Base-by-base conservation (phyloP, 2,113 vertebrate genomes). In the Zeus faber region DNA sequence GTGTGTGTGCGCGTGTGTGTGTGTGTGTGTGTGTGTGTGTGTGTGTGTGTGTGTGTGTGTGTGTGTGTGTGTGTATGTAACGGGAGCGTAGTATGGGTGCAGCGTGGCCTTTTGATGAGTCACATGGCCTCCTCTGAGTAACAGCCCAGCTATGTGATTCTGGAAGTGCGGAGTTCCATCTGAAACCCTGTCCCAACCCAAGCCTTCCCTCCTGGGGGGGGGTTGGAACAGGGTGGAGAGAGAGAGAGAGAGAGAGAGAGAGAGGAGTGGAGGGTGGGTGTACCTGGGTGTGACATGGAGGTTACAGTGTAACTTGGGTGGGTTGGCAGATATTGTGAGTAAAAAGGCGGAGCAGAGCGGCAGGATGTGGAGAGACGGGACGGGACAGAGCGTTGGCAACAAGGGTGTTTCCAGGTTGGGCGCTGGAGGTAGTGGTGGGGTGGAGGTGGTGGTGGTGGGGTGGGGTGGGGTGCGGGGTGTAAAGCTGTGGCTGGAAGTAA, bases 121-220 rank as follows among this genome's bases (percentile, higher is more conserved):
- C 89, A 91, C 75, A 66, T 67, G 43, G 41, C 58, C 74, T 72
- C 57, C 49, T 33, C 71, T 89, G 88, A 90, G 81, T 89, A 89
- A 90, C 72, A 62, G 21, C 70, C 67, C 61, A 89, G 58, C 65
- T 77, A 89, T 88, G 87, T 22, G 10, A 76, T 81, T 83, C 82
- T 72, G 56, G 62, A 65, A 79, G 74, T 79, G 29, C 76, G 37
- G 47, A 59, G 72, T 72, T 70, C 64, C 50, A 59, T 69, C 77
- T 26, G 62, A 57, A 57, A 17, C 17, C 58, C 40, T 20, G 23
- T 11, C 21, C 54, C 35, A 23, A 24, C 26, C 49, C 17, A 26
- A 16, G 40, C 16, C 39, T 40, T n/a, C 39, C 17, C 17, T n/a
- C n/a, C 7, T 17, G n/a, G n/a, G n/a, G n/a, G n/a, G n/a, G n/a